Conservation (phyloP, 2,888 invertebrate species). For the Furcula furcula region DNA sequence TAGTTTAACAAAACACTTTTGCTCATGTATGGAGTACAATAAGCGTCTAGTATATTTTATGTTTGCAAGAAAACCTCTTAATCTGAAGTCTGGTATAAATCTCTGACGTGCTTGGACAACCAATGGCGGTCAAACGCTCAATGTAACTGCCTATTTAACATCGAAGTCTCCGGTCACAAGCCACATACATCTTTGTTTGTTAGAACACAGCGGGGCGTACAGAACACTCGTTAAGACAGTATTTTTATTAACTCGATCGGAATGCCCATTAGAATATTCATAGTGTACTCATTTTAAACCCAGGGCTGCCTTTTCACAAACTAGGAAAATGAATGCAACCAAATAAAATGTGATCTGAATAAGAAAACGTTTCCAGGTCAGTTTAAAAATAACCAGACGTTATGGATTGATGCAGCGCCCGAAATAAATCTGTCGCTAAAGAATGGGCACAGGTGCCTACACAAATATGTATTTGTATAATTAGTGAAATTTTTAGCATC, state of each 20-base stretch:
- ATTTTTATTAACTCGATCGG: conserved; percentile 75
- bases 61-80: too few species aligned
- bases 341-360: too few species aligned
- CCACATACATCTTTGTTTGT: conserved; percentile 68
- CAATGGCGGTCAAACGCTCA: conserved; percentile 1
- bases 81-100: conserved; percentile 4
- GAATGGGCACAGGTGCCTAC: too few species aligned
- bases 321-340: too few species aligned
- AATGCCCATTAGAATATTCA: conserved; percentile 74
- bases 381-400: background rate
- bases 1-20: too few species aligned
- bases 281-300: conserved; percentile 62
- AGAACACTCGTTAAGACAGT: conserved; percentile 66
- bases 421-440: too few species aligned
- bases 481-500: too few species aligned
- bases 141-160: conserved; percentile 40
- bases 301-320: conserved; percentile 11
- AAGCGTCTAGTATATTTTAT: too few species aligned
- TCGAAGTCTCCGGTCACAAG: conserved; percentile 48
- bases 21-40: too few species aligned
- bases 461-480: too few species aligned
- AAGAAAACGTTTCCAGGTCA: background rate
- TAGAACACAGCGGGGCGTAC: conserved; percentile 67
- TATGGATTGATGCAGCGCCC: too few species aligned
- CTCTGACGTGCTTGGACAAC: background rate